Evolutionary conservation across 2,888 invertebrate species (phyloP).

Genomic region (Megaustenia siamemsis): DNA sequence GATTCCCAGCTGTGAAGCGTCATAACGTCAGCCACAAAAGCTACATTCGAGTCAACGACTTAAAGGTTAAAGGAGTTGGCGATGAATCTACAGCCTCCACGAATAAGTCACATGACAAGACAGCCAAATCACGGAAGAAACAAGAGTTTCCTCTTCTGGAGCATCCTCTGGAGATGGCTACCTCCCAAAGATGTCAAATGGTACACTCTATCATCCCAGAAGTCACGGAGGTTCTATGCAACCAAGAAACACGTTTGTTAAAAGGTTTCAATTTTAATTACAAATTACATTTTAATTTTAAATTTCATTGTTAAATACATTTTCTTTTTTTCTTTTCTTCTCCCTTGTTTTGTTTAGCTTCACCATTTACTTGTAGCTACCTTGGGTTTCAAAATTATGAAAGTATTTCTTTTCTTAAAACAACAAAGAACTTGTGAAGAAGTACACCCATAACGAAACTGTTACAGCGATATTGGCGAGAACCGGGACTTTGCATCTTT

Average conservation of each 20-base stretch:
- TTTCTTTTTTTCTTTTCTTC: too few relatives aligned
- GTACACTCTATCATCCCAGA: slow-evolving; percentile 14
- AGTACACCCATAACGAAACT: too few relatives aligned
- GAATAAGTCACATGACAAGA: not conserved
- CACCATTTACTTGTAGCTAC: too few relatives aligned
- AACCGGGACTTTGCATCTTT: too few relatives aligned
- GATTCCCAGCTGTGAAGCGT: slow-evolving; percentile 26
- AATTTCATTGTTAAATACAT: not conserved
- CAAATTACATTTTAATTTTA: not conserved
- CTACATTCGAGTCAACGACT: slow-evolving; percentile 12
- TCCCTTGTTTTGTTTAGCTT: not conserved
- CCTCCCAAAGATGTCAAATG: slow-evolving; percentile 26
- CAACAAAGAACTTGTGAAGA: too few relatives aligned
- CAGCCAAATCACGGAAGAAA: not conserved
- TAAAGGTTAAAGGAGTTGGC: not conserved
- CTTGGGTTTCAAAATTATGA: too few relatives aligned
- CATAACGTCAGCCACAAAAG: slow-evolving; percentile 37
- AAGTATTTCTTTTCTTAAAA: too few relatives aligned
- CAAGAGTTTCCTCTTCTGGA: slow-evolving; percentile 23
- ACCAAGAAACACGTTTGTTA: slow-evolving; percentile 4
- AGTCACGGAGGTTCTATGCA: slow-evolving; percentile 35
- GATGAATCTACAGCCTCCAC: not conserved
- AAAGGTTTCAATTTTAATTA: not conserved
- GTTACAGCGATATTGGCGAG: too few relatives aligned
- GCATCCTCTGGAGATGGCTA: slow-evolving; percentile 28